Base-by-base conservation (phyloP, 1,140 invertebrate genomes). In the Drosophila seguyi region DNA sequence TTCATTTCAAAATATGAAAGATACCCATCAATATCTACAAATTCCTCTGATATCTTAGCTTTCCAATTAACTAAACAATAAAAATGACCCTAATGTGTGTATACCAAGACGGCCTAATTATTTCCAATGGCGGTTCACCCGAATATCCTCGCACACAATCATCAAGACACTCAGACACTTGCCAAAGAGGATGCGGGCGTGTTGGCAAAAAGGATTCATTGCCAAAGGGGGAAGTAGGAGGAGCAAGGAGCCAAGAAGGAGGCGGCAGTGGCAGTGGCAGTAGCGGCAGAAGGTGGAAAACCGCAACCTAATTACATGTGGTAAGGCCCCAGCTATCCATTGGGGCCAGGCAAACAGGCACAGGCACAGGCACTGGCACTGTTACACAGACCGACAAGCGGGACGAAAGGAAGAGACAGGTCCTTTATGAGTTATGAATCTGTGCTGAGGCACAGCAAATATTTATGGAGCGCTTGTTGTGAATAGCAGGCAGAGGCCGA, bases 221-320 rank as follows among this genome's bases (percentile, higher is more conserved):
- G 78, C 85, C 85, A 84, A 84, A 85, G 82, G 59, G 48, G 38
- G 69, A 61, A 65, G 61, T n/a, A 48, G 45, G 62, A 79, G 34
- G 31, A 45, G 41, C 38, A 34, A 47, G 27, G 27, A 55, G 29
- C 41, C 20, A 60, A 48, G 59, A 31, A 38, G 34, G 31, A 53
- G 22, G 58, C 29, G 58, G 58, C 31, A 55, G 52, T 52, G 50
- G 50, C 48, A 52, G 52, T 13, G 52, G 31, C 42, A 65, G 69
- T 62, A 83, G 59, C 34, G 8, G 61, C 41, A 85, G 77, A 88
- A 88, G 86, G 80, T 79, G 69, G 68, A 75, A 73, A 84, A 63
- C 85, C 85, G 57, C 85, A 88, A 88, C 85, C 85, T 88, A 88
- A 88, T 88, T 88, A 88, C 85, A 90, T 84, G 83, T 87, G 83